Conservation (phyloP, 1,140 invertebrate species). For the Drosophila triauraria region DNA sequence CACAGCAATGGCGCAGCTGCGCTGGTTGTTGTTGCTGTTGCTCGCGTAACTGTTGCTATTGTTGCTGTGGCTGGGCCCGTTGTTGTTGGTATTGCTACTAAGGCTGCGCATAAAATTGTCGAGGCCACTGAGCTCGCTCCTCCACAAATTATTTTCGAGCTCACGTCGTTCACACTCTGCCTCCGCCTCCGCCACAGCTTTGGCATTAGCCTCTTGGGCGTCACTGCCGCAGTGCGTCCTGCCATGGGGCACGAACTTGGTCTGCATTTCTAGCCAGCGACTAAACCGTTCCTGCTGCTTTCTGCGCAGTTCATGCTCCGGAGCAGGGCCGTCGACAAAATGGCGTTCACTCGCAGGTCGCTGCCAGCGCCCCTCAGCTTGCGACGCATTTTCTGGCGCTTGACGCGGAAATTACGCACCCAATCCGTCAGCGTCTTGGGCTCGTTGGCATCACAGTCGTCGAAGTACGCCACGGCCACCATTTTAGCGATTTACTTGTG, state of each 20-base stretch:
- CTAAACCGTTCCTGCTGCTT: conserved; percentile 82
- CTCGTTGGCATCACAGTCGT: conserved; percentile 55
- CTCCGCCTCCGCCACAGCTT: conserved; percentile 38
- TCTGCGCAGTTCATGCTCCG: conserved; percentile 76
- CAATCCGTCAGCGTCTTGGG: conserved; percentile 79
- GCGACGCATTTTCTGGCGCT: conserved; percentile 84
- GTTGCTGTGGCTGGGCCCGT: conserved; percentile 6
- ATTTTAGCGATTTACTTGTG: conserved; percentile 51
- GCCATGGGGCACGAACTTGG: conserved; percentile 67
- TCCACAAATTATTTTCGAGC: conserved; percentile 79
- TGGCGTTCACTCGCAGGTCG: conserved; percentile 79
- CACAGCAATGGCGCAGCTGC: conserved; percentile 61
- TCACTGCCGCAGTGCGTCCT: conserved; percentile 68
- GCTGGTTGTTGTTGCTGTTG: conserved; percentile 38
- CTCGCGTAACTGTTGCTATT: conserved; percentile 34
- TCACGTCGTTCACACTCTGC: conserved; percentile 63
- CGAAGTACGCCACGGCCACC: conserved; percentile 64
- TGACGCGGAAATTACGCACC: conserved; percentile 82
- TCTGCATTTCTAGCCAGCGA: conserved; percentile 79
- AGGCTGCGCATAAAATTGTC: conserved; percentile 81
- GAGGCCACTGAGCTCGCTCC: conserved; percentile 80
- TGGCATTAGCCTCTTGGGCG: conserved; percentile 18
- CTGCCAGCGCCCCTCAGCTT: conserved; percentile 70
- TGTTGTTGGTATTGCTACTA: conserved; percentile 55
- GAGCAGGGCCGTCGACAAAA: conserved; percentile 77